These are phyloP conservation scores for Phalanger gymnotis DNA, from an alignment of 2,797 vertebrate genomes.

Conservation along the genomic window DNA sequence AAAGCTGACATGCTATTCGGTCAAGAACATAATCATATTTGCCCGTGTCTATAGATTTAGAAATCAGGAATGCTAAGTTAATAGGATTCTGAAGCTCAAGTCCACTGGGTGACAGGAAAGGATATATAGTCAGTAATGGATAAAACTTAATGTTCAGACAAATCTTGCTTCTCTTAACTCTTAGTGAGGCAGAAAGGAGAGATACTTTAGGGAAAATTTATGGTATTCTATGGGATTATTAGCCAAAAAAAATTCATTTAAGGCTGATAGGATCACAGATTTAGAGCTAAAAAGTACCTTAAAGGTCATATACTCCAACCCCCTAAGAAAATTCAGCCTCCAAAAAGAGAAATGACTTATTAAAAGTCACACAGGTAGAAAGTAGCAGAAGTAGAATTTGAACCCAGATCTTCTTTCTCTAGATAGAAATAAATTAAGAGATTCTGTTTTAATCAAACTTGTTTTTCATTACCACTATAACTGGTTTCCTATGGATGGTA, in stretches of 20 bases:
- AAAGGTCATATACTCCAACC: neutral
- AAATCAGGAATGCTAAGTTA: conserved; percentile 63
- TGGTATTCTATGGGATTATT: neutral
- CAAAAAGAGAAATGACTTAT: neutral
- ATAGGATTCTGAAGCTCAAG: conserved; percentile 53
- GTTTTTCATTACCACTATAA: neutral
- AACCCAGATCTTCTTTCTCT: neutral
- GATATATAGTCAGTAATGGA: conserved; percentile 25
- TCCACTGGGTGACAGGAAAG: conserved; percentile 22
- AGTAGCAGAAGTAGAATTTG: neutral
- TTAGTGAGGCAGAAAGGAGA: neutral
- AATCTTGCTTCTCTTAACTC: neutral
- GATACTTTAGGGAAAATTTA: neutral
- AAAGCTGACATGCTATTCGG: conserved; percentile 49
- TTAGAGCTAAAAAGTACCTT: neutral
- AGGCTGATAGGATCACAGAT: neutral
- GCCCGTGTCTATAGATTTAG: neutral
- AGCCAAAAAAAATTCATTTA: neutral
- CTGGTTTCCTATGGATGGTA: neutral
- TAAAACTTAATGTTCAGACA: conserved; percentile 38
- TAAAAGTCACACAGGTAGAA: neutral
- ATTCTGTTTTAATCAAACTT: neutral
- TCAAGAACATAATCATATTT: conserved; percentile 67
- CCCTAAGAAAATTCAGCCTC: neutral
- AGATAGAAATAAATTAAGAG: neutral